Percentiles rank a stretch among this genome's conserved stretches.
Evolutionary conservation across 2,797 vertebrate species (phyloP).

Genomic region (Semotilus atromaculatus): DNA sequence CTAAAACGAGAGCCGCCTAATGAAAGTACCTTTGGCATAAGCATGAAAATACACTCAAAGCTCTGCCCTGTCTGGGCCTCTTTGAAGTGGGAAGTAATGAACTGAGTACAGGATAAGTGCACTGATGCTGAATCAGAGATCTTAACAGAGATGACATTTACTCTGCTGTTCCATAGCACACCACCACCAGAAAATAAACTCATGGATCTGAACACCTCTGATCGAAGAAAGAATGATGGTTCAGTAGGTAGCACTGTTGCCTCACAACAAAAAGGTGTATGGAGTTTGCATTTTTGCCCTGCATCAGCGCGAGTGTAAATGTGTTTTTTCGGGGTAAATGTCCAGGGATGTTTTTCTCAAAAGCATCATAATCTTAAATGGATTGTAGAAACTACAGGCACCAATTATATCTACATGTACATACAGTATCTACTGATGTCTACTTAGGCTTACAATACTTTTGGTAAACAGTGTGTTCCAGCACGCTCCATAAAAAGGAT

Average conservation of each 20-base stretch:
- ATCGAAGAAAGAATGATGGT: not conserved
- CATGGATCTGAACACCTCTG: slow-evolving; percentile 37
- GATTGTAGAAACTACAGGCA: not conserved
- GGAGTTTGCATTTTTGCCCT: not conserved
- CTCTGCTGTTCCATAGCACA: slow-evolving; percentile 20
- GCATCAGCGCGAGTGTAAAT: not conserved
- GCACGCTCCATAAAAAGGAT: not conserved
- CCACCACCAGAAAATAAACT: slow-evolving; percentile 60
- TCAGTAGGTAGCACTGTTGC: not conserved
- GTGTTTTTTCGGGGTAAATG: not conserved
- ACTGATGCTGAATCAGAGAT: slow-evolving; percentile 33
- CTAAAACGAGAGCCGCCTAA: slow-evolving; percentile 39
- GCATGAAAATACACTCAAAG: slow-evolving; percentile 54
- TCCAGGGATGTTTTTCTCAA: not conserved
- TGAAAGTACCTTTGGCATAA: slow-evolving; percentile 45
- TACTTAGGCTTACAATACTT: not conserved
- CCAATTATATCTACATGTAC: not conserved
- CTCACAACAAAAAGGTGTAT: not conserved
- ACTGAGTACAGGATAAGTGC: slow-evolving; percentile 17
- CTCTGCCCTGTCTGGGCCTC: slow-evolving; percentile 18
- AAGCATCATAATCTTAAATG: not conserved
- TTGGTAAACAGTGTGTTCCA: not conserved
- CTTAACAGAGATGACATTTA: not conserved
- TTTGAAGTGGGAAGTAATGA: slow-evolving; percentile 53
- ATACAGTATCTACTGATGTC: not conserved